Evolutionary conservation across 2,797 vertebrate species (phyloP), one percentile per base, ranked within the genome.

Genomic region (Lepus townsendii): DNA sequence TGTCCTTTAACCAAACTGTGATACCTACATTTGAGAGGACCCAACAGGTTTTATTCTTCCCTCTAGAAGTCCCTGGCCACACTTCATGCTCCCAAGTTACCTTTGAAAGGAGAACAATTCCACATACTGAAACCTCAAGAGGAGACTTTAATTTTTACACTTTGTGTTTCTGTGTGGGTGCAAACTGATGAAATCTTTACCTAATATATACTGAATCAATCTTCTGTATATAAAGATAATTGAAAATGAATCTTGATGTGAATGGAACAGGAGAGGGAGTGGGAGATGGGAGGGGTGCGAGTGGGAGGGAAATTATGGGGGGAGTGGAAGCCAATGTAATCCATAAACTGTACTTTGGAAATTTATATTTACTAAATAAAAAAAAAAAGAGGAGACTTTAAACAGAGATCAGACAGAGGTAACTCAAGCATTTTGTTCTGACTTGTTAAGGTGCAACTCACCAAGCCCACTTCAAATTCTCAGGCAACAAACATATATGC

Each of bases 71-170:
- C 97, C 94, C 97, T 95, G 96, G 97, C 96, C 98, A 97, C 97
- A 95, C 97, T 98, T 97, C 95, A 98, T 97, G 96, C 97, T 98
- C 98, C 97, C 97, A 97, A 97, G 97, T 97, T 97, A 98, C 97
- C 98, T 98, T 98, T 99, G 98, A 99, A 99, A 98, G 96, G 90
- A 97, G 97, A 98, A 99, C 97, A 98, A 98, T 98, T 98, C 97
- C 97, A 95, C 97, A 97, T 98, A 97, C 97, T 97, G 97, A 93
- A 95, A 95, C 98, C 97, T 97, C 98, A 97, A 98, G 98, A 98
- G 97, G 98, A 97, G 95, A 98, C 83, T 98, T 97, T 98, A 99
- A 99, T 35, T 35, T 35, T 35, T 35, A 35, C 35, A 35, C 35
- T 35, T 35, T 35, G 35, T 4, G 35, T 35, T 35, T 35, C 35